phyloP scores from a whole-genome alignment of 2,888 invertebrate genomes.

The Oxytorus armatus region DNA sequence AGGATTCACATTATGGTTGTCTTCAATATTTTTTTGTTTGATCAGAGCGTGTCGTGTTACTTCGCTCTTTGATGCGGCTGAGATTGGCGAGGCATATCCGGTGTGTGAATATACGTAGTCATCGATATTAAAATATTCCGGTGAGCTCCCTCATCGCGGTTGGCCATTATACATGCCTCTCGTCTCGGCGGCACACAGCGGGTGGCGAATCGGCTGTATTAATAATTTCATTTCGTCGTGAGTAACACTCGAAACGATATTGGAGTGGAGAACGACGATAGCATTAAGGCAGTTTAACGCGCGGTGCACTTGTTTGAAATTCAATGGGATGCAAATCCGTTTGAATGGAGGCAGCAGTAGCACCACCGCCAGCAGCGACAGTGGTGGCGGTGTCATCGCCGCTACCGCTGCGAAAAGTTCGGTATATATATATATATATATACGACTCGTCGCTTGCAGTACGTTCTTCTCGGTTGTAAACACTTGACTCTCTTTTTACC shows the following conservation, averaged over 20 bases:
- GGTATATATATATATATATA: conserved; percentile 18
- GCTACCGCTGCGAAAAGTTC: conserved; percentile 42
- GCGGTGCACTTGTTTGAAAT: conserved; percentile 79
- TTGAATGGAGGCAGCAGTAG: conserved; percentile 53
- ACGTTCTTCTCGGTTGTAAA: conserved; percentile 76
- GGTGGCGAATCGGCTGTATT: conserved; percentile 73
- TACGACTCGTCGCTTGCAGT: conserved; percentile 73
- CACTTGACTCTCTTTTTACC: conserved; percentile 80
- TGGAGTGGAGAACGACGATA: conserved; percentile 53
- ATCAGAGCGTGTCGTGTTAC: too few relatives aligned
- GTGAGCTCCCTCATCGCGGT: conserved; percentile 33
- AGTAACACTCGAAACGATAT: conserved; percentile 76
- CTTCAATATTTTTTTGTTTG: too few relatives aligned
- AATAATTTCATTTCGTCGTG: conserved; percentile 79
- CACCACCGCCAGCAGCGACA: conserved; percentile 21
- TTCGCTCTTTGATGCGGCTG: too few relatives aligned
- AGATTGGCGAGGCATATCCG: background rate
- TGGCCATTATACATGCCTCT: conserved; percentile 32
- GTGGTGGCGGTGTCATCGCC: conserved; percentile 25
- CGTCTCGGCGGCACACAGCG: conserved; percentile 27
- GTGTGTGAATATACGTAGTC: background rate
- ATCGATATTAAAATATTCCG: conserved; percentile 64
- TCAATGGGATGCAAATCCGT: conserved; percentile 83
- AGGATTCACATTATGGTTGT: background rate
- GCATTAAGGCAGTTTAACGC: conserved; percentile 46